A percentile compares a stretch with the other conserved stretches of the same genome.
phyloP scores from a whole-genome alignment of 2,888 invertebrate species.

The Synanthedon vespiformis region DNA sequence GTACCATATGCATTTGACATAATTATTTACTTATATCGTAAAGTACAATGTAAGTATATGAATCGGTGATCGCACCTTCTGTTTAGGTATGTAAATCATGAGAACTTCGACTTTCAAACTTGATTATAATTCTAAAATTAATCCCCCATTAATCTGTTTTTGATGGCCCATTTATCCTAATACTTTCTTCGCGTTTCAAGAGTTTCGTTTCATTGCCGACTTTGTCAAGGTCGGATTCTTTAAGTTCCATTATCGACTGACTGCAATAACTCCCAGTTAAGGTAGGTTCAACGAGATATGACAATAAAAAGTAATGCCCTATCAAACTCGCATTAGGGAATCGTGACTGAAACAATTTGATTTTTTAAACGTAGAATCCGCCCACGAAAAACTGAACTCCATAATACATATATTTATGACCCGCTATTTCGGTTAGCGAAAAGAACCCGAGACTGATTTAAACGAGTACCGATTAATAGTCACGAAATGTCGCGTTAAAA shows the following conservation, averaged over 20 bases:
- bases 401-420: slow-evolving; percentile 47
- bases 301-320: slow-evolving; percentile 40
- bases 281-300: slow-evolving; percentile 52
- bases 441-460: slow-evolving; percentile 30
- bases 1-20: too few species aligned
- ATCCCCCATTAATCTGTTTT: background rate
- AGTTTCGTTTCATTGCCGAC: slow-evolving; percentile 17
- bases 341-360: slow-evolving; percentile 54
- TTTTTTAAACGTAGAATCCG: slow-evolving; percentile 41
- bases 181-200: slow-evolving; percentile 37
- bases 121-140: too few species aligned
- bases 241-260: slow-evolving; percentile 11
- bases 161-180: background rate
- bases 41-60: too few species aligned
- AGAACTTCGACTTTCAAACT: too few species aligned
- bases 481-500: slow-evolving; percentile 24
- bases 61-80: too few species aligned
- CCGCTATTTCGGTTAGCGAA: slow-evolving; percentile 33
- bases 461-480: slow-evolving; percentile 35
- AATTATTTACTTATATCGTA: too few species aligned
- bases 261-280: slow-evolving; percentile 35
- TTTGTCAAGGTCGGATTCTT: slow-evolving; percentile 33
- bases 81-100: too few species aligned
- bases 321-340: slow-evolving; percentile 51
- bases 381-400: slow-evolving; percentile 48